Conservation (phyloP, 2,888 invertebrate genomes). For the Branchipolynoe longqiensis region DNA sequence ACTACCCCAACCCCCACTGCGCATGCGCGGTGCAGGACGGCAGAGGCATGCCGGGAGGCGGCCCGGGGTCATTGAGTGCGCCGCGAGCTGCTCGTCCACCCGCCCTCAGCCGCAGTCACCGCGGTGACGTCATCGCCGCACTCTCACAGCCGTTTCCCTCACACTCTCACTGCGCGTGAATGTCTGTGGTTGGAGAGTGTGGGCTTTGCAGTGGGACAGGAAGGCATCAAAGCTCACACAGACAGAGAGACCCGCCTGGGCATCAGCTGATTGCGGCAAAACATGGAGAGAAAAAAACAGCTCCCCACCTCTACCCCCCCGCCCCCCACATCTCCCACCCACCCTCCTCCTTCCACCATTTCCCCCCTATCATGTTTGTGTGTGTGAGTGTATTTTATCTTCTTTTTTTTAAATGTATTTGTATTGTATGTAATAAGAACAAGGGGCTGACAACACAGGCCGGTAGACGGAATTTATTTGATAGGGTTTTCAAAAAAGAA, state of each 20-base stretch:
- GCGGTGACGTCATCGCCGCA: not conserved
- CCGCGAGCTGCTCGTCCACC: not conserved
- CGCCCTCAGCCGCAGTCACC: not conserved
- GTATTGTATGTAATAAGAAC: no score
- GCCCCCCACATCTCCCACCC: no score
- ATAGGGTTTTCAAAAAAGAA: no score
- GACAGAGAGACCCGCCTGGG: not conserved
- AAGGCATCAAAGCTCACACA: not conserved
- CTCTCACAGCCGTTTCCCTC: not conserved
- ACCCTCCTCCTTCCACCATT: no score
- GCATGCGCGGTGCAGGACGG: not conserved
- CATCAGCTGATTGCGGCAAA: slow-evolving; percentile 25
- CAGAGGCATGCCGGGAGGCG: not conserved
- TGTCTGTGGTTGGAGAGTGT: not conserved
- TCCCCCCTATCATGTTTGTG: no score
- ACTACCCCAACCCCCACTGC: not conserved
- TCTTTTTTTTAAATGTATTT: no score
- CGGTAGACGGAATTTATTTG: no score
- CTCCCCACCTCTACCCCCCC: no score
- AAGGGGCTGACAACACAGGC: no score
- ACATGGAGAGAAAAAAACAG: not conserved
- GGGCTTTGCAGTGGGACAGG: not conserved
- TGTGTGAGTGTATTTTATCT: no score
- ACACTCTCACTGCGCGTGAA: not conserved
- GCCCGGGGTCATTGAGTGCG: slow-evolving; percentile 19